Base-by-base conservation (phyloP, 2,888 invertebrate species). In the Parnassius orleans region DNA sequence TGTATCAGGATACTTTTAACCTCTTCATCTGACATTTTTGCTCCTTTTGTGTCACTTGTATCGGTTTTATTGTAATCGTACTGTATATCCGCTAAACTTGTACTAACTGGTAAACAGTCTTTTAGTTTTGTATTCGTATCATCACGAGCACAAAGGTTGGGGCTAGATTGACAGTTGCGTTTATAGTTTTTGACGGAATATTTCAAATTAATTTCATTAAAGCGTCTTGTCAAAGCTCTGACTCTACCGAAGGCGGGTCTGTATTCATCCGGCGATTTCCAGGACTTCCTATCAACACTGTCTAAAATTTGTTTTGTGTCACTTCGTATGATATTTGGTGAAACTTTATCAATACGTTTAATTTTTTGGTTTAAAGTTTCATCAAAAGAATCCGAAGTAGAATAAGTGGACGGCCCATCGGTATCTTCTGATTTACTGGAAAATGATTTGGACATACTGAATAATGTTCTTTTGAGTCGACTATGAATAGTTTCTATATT, bases 241-340 rank as follows among this genome's bases (percentile, higher is more conserved):
- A 96, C 95, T 79, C 94, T 93, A 1, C 95, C 95, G 63, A 93
- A 93, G 0, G 95, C 94, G 19, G 95, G 93, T 62, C 95, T 84
- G 58, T 93, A 94, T 71, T 95, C 94, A 70, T 95, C 94, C 0
- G 95, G 95, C 0, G 95, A 95, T 72, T 93, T 94, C 95, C 95
- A 95, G 19, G 93, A 94, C 69, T 94, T 94, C 56, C 84, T 81
- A 63, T 88, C 84, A 53, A 83, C 80, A 60, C 82, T 81, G 63
- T 87, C 85, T 65, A 90, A 72, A 51, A 89, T 81, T 71, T 84
- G 78, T 64, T 84, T 87, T 33, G 80, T 80, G n/a, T 83, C 79
- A 9, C 73, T 71, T 48, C 84, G 85, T 50, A 74, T 66, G 15
- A 84, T 76, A 19, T 76, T 76, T 73, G 61, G 70, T 58, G 57